Conservation (phyloP, 2,797 vertebrate genomes). For the Micropoecilia bifurca region DNA sequence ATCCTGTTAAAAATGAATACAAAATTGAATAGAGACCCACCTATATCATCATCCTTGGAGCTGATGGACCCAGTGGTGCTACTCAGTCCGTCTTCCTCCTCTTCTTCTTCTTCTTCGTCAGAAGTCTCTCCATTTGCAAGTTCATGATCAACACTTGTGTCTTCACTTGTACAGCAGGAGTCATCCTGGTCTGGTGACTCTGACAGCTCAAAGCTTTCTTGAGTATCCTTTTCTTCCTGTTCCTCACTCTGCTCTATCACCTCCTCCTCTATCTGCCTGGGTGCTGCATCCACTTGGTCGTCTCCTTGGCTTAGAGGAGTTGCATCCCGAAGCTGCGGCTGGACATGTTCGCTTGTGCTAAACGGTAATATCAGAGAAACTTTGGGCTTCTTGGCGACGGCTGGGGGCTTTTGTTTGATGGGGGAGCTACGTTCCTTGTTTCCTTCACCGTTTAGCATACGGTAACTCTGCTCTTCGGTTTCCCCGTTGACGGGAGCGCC, state of each 20-base stretch:
- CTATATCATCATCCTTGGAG: slow-evolving; percentile 82
- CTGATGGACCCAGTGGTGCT: slow-evolving; percentile 75
- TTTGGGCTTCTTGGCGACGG: slow-evolving; percentile 92
- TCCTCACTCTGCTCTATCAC: slow-evolving; percentile 63
- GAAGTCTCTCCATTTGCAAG: slow-evolving; percentile 69
- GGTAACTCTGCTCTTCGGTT: slow-evolving; percentile 30
- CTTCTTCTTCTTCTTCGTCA: slow-evolving; percentile 61
- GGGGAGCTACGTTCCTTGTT: slow-evolving; percentile 54
- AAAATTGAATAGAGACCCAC: slow-evolving; percentile 81
- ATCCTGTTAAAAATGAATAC: not conserved
- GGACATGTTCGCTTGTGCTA: slow-evolving; percentile 64
- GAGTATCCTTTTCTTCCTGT: slow-evolving; percentile 72
- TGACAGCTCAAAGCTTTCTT: slow-evolving; percentile 69
- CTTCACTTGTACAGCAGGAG: slow-evolving; percentile 67
- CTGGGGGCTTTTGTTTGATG: slow-evolving; percentile 89
- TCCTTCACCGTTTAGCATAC: slow-evolving; percentile 40
- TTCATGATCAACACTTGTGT: slow-evolving; percentile 60
- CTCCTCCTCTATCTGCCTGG: slow-evolving; percentile 53
- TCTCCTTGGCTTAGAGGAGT: slow-evolving; percentile 50
- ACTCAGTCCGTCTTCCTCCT: slow-evolving; percentile 75
- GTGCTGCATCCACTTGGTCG: slow-evolving; percentile 69
- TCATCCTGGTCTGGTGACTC: slow-evolving; percentile 73
- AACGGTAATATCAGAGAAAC: slow-evolving; percentile 81
- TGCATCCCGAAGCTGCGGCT: slow-evolving; percentile 53
- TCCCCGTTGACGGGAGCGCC: slow-evolving; percentile 29